Evolutionary conservation across 2,113 vertebrate species (phyloP), one percentile per base, ranked within the genome.

Genomic region (Nycticebus coucang): DNA sequence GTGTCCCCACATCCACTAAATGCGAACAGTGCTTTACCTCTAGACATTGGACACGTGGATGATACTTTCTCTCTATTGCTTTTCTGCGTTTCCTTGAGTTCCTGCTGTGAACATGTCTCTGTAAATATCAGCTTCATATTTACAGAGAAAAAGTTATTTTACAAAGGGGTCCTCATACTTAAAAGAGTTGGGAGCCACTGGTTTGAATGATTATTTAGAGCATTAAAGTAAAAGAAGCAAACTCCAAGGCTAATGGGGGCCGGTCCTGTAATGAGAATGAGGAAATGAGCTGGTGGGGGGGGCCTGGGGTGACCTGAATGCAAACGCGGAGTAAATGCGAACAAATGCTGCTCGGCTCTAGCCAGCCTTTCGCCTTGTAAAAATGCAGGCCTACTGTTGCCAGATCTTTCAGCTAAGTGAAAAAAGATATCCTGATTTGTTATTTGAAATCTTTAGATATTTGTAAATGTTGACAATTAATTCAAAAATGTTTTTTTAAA

Each of bases 261-360:
- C 68, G 33, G 62, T 41, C 33, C 60, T 74, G 57, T 15, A 17
- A 72, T 0, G 2, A 18, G 68, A 18, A 41, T n/a, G 30, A 69
- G 37, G 60, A 77, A 57, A 45, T 5, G 45, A 50, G 45, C 45
- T 50, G 45, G n/a, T n/a, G 41, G 41, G 41, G 45, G 45, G 45
- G 53, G 7, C 12, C 53, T 1, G 30, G 57, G 14, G 72, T 0
- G 1, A 74, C 22, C 0, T 1, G 4, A n/a, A 0, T 21, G 55
- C 17, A n/a, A 30, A 86, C 24, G 55, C 18, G 18, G 53, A 87
- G 18, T 13, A 12, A 53, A 26, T 9, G 41, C 22, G 55, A 45
- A 14, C 28, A 24, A 72, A 66, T 0, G 15, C 6, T 4, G 8
- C 53, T 55, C 8, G 28, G 69, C n/a, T 75, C n/a, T 33, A 21